Conservation (phyloP, 1,140 invertebrate genomes). For the Oncopeltus fasciatus region DNA sequence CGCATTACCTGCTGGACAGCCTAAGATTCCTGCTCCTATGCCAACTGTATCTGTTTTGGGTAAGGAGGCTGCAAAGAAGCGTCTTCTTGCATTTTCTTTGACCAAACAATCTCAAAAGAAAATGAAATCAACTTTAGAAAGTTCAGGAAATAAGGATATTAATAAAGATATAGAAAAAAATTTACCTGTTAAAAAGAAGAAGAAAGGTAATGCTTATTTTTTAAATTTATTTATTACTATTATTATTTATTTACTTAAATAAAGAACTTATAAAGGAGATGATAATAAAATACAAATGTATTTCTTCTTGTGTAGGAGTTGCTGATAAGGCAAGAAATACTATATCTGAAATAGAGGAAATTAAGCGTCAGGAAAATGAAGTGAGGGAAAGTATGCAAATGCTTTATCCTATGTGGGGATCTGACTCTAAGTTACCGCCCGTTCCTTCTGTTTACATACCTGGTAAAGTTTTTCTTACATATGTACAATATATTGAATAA, state of each 20-base stretch:
- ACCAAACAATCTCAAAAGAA: constrained; percentile 1
- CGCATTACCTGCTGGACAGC: not conserved
- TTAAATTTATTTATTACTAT: not conserved
- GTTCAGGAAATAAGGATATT: not conserved
- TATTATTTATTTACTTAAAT: not conserved
- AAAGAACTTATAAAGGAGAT: not conserved
- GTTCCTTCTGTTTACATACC: not conserved
- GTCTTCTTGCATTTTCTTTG: constrained; percentile 14
- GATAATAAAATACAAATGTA: not conserved
- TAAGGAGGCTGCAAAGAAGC: constrained; percentile 12
- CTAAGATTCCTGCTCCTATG: not conserved
- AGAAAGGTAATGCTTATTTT: not conserved
- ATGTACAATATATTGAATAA: not conserved
- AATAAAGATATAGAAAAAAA: not conserved
- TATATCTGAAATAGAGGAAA: constrained; percentile 25
- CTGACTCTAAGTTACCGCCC: not conserved
- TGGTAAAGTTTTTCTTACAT: not conserved
- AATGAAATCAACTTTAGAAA: not conserved
- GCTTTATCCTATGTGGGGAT: constrained; percentile 10
- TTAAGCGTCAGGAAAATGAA: constrained; percentile 22
- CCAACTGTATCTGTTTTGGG: constrained; percentile 7
- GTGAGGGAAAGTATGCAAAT: constrained; percentile 11
- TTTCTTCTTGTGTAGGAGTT: constrained; percentile 3
- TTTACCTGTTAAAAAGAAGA: not conserved
- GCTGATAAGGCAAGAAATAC: constrained; percentile 24